These are phyloP conservation scores for Belgica antarctica DNA, from an alignment of 2,888 invertebrate species.

Conservation along the genomic window DNA sequence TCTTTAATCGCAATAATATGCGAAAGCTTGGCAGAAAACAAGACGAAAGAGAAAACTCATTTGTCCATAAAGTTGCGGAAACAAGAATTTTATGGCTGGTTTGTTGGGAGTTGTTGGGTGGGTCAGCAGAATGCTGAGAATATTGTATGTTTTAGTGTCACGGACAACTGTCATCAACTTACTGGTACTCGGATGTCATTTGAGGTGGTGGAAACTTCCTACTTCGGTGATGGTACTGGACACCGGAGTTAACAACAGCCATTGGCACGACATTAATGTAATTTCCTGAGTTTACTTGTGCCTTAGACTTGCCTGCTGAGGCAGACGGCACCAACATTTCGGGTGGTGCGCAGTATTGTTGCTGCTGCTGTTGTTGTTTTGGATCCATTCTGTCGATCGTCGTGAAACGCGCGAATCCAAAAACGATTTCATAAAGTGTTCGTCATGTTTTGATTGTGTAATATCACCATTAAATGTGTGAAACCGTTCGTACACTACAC, in stretches of 20 bases:
- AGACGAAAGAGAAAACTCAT: too few relatives aligned
- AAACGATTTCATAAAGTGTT: slow-evolving; percentile 32
- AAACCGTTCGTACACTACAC: not conserved
- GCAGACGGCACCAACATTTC: slow-evolving; percentile 31
- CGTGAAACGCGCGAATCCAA: not conserved
- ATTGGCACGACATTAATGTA: slow-evolving; percentile 55
- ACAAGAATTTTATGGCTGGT: too few relatives aligned
- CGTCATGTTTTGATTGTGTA: slow-evolving; percentile 29
- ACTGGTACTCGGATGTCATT: slow-evolving; percentile 51
- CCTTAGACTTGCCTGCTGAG: slow-evolving; percentile 47
- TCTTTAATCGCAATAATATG: too few relatives aligned
- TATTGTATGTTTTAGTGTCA: too few relatives aligned
- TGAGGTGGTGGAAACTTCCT: slow-evolving; percentile 53
- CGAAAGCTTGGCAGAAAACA: too few relatives aligned
- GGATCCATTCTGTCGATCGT: slow-evolving; percentile 29
- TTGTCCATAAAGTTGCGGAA: too few relatives aligned
- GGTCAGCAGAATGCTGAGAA: too few relatives aligned
- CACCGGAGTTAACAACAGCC: slow-evolving; percentile 49
- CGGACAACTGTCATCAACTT: slow-evolving; percentile 47
- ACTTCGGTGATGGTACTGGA: slow-evolving; percentile 52
- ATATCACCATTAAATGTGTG: not conserved
- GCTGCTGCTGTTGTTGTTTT: slow-evolving; percentile 33
- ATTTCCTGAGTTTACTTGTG: slow-evolving; percentile 50
- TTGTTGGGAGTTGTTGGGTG: not conserved
- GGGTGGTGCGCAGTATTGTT: slow-evolving; percentile 24